Evolutionary conservation across 2,797 vertebrate genomes (phyloP).

Genomic region (Linurgus olivaceus): DNA sequence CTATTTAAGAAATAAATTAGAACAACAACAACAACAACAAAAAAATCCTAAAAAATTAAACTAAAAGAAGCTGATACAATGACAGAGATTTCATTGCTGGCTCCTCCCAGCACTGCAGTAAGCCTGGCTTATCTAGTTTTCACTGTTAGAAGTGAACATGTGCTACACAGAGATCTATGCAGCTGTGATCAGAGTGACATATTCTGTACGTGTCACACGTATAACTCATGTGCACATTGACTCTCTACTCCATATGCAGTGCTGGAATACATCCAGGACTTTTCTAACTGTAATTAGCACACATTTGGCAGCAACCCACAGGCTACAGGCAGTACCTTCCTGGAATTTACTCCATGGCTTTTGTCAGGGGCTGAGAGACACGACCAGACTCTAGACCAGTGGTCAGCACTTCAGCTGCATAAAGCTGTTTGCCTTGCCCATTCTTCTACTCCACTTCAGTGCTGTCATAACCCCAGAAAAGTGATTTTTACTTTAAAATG

Average conservation of each 20-base stretch:
- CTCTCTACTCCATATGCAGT: not conserved
- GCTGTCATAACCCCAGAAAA: not conserved
- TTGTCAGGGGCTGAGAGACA: not conserved
- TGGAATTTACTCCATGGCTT: not conserved
- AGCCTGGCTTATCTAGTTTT: not conserved
- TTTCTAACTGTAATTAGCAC: not conserved
- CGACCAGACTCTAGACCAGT: not conserved
- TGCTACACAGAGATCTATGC: not conserved
- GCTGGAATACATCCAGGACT: not conserved
- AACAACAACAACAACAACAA: not conserved
- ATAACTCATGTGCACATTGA: not conserved
- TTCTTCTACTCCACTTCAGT: not conserved
- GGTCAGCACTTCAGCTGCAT: not conserved
- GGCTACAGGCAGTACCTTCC: not conserved
- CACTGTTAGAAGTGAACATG: not conserved
- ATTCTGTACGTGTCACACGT: not conserved
- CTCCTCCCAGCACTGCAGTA: not conserved
- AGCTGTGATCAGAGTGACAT: not conserved
- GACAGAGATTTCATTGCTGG: not conserved
- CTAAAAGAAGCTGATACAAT: not conserved
- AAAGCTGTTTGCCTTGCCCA: not conserved
- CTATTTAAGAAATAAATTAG: not conserved
- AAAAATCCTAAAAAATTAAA: not conserved
- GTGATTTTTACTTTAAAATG: not conserved
- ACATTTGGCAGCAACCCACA: not conserved